Base-by-base conservation (phyloP, 2,113 vertebrate genomes). In the Hippocampus barbouri region DNA sequence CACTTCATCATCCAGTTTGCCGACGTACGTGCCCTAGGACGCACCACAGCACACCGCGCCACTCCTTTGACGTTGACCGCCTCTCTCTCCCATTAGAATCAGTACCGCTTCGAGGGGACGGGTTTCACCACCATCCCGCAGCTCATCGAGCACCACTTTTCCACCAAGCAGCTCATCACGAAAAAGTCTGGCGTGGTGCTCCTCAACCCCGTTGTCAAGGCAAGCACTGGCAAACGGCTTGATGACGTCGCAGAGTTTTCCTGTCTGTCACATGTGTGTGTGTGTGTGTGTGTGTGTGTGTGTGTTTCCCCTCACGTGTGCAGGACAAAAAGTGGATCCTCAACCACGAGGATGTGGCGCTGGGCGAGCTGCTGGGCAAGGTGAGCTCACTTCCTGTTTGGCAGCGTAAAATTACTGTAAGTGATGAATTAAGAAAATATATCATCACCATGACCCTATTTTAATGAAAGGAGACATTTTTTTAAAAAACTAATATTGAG, bases 1-100 rank as follows among this genome's bases (percentile, higher is more conserved):
- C 97, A 99, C 91, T 99, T 99, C 93, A 99, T 99, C 93, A 99
- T 99, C 91, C 97, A 99, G 85, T 97, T 90, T 77, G 94, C 95
- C 51, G 96, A 99, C 69, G 97, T 99, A 93, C 18, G 91, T 91
- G 62, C 0, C 5, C 34, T 5, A 59, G 4, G 57, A 23, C 57
- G 27, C 21, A 21, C 63, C 40, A 8, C 2, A 18, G 8, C 38
- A 1, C 20, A 7, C 54, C 23, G 21, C 23, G 10, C n/a, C 59
- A 4, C 27, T 6, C 5, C 4, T 59, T 15, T 21, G 38, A n/a
- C 38, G 4, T 3, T 1, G 30, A 7, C 60, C 38, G 5, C 15
- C 3, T 11, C 14, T 53, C 8, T 30, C 65, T 40, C 70, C 71
- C 60, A 78, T 25, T 78, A 99, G 96, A 96, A 89, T 92, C 93